A percentile compares a stretch with the other conserved stretches of the same genome.
These are phyloP conservation scores for Zaprionus taronus DNA, from an alignment of 1,140 invertebrate genomes.

Conservation along the genomic window DNA sequence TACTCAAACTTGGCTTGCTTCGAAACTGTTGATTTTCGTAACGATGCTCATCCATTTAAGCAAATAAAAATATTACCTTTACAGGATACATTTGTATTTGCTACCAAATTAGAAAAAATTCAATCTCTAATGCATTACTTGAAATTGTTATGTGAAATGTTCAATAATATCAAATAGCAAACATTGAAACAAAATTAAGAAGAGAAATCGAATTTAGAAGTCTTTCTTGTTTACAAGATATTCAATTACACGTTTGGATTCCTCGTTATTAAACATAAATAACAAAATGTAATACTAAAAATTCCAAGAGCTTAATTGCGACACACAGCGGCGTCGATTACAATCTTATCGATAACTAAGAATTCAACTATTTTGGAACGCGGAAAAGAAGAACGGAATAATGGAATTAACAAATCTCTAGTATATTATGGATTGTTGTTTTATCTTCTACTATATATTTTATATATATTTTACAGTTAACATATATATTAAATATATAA, in stretches of 20 bases:
- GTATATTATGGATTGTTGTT: not conserved
- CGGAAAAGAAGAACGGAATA: not conserved
- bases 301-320: not conserved
- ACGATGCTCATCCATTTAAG: not conserved
- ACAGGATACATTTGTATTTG: slow-evolving; percentile 1
- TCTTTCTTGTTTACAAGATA: too few relatives aligned
- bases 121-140: not conserved
- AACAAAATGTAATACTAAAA: too few relatives aligned
- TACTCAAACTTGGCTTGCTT: not conserved
- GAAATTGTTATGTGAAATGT: too few relatives aligned
- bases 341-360: not conserved
- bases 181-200: too few relatives aligned
- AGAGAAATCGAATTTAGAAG: too few relatives aligned
- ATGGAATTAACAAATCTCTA: not conserved
- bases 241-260: too few relatives aligned
- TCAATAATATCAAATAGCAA: too few relatives aligned
- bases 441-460: not conserved
- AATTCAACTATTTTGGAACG: slow-evolving; percentile 3
- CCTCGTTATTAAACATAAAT: too few relatives aligned
- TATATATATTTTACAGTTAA: not conserved
- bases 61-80: not conserved
- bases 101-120: not conserved
- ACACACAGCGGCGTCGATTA: not conserved
- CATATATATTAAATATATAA: not conserved
- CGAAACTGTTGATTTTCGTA: not conserved